Conservation (phyloP, 2,888 invertebrate species). For the Melangyna quadrimaculata region DNA sequence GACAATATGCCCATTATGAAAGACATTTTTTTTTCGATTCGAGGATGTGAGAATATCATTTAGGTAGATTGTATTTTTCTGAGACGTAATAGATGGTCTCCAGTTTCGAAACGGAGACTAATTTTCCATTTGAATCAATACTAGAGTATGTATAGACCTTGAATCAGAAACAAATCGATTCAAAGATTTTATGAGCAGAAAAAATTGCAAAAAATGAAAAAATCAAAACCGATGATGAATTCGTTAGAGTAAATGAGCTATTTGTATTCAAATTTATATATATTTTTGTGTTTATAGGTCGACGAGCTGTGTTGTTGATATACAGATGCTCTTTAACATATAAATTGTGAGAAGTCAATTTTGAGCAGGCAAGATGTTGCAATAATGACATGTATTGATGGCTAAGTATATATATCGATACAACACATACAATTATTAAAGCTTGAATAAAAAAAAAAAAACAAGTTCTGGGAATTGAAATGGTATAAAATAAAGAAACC, state of each 20-base stretch:
- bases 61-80: background rate
- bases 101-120: too few relatives aligned
- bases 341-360: background rate
- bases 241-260: constrained; percentile 4
- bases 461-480: background rate
- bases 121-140: background rate
- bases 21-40: background rate
- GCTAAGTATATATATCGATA: background rate
- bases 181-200: background rate
- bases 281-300: too few relatives aligned
- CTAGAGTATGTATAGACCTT: background rate
- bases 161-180: constrained; percentile 23
- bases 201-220: constrained; percentile 1
- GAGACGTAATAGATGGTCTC: background rate
- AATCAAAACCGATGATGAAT: background rate
- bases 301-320: background rate
- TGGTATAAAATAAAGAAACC: background rate
- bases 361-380: background rate
- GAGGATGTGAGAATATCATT: background rate
- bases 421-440: background rate
- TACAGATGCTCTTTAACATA: background rate
- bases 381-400: background rate
- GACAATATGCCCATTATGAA: background rate
- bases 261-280: constrained; percentile 25
- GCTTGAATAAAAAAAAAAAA: background rate